phyloP scores from a whole-genome alignment of 1,140 invertebrate genomes.

The Colletes gigas region DNA sequence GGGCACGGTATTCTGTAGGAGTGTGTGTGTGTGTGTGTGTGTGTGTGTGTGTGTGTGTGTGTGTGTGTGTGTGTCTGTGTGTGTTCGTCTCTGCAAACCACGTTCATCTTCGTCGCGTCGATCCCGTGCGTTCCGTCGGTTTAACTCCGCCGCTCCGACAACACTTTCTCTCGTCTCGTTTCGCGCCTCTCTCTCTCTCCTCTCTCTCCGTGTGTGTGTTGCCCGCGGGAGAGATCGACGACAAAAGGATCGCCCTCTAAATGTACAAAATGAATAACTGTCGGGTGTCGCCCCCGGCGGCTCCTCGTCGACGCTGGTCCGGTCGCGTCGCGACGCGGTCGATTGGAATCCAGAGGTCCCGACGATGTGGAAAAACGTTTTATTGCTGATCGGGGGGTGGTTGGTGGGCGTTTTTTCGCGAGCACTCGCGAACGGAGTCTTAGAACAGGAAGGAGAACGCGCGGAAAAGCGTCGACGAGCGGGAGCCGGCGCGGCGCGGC shows the following conservation, averaged over 20 bases:
- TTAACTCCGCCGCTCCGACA: no score
- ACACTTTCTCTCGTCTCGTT: neutral
- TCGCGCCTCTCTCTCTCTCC: neutral
- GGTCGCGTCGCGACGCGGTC: no score
- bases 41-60: neutral
- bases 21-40: neutral
- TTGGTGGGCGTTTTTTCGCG: no score
- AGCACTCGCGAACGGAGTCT: neutral
- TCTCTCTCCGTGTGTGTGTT: neutral
- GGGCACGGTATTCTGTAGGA: constrained; percentile 4
- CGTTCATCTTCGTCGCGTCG: neutral
- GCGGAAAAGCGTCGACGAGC: constrained; percentile 35
- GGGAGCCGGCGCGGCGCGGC: no score
- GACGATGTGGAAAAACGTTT: neutral
- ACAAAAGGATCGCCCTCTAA: constrained; percentile 7
- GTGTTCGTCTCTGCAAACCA: neutral
- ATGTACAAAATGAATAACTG: constrained; percentile 1
- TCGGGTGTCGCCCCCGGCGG: no score
- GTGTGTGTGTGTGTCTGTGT: neutral
- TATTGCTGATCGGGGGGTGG: constrained; percentile 1
- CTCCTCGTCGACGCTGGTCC: no score
- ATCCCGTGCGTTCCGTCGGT: no score
- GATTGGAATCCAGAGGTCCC: neutral
- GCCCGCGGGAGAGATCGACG: constrained; percentile 5
- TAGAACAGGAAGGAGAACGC: neutral